Conservation (phyloP, 2,888 invertebrate species). For the Carcina quercana region DNA sequence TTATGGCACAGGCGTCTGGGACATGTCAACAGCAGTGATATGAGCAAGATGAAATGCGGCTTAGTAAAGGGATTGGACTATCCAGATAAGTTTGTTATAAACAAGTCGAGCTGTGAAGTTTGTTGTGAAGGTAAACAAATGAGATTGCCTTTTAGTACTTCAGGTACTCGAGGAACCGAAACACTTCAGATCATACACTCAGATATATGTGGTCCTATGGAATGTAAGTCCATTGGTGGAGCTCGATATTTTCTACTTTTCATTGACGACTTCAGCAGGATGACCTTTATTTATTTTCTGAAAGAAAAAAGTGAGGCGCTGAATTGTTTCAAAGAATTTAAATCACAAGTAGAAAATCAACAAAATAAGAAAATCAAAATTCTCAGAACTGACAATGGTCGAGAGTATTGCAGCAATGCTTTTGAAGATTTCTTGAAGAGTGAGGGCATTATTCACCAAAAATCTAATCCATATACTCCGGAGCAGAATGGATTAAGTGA, state of each 20-base stretch:
- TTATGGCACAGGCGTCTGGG: too few relatives aligned
- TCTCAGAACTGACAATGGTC: constrained; percentile 14
- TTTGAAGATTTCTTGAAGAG: constrained; percentile 16
- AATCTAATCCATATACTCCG: constrained; percentile 12
- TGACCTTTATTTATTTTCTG: constrained; percentile 11
- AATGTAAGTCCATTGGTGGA: background rate
- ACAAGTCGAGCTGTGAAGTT: too few relatives aligned
- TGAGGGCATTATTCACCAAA: constrained; percentile 17
- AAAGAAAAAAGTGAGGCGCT: constrained; percentile 4
- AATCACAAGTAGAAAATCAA: constrained; percentile 14
- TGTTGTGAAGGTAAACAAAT: constrained; percentile 7
- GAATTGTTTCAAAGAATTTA: constrained; percentile 4
- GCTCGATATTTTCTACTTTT: constrained; percentile 26
- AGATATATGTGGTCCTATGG: constrained; percentile 7
- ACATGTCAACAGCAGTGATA: too few relatives aligned
- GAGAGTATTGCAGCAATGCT: constrained; percentile 15
- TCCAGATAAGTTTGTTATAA: too few relatives aligned
- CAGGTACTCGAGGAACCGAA: constrained; percentile 2
- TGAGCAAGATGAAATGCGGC: too few relatives aligned
- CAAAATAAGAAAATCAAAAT: constrained; percentile 13
- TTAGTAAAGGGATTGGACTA: too few relatives aligned
- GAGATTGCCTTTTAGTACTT: constrained; percentile 5
- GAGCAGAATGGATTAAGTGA: constrained; percentile 12
- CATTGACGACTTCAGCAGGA: constrained; percentile 24
- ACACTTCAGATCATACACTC: constrained; percentile 2